A percentile compares a stretch with the other conserved stretches of the same genome.
Evolutionary conservation across 1,140 invertebrate genomes (phyloP).

Genomic region (Hypsibius dujardini): DNA sequence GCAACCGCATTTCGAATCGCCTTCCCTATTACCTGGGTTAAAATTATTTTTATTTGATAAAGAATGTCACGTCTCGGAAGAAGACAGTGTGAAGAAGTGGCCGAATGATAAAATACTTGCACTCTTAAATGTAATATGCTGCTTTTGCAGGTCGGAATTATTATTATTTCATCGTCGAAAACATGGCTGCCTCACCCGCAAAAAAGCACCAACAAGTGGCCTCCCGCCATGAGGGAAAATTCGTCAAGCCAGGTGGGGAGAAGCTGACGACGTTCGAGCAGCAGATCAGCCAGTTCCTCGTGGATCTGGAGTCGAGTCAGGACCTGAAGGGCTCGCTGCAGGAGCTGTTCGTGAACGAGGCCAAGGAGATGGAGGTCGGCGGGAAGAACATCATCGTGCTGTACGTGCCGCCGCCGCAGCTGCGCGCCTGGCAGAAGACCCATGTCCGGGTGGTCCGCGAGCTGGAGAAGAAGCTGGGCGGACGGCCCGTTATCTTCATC

Average conservation of each 20-base stretch:
- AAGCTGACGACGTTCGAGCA: constrained; percentile 77
- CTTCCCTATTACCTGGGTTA: no score
- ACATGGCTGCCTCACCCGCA: not conserved
- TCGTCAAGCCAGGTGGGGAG: constrained; percentile 68
- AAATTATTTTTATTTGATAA: no score
- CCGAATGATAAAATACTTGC: no score
- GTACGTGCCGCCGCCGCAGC: constrained; percentile 92
- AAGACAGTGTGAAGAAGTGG: not conserved
- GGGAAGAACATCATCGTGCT: constrained; percentile 90
- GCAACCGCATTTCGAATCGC: no score
- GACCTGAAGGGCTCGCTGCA: constrained; percentile 85
- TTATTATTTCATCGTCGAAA: no score
- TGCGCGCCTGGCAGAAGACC: constrained; percentile 91
- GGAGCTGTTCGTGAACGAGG: constrained; percentile 88
- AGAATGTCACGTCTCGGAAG: not conserved
- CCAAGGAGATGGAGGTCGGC: constrained; percentile 73
- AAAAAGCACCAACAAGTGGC: not conserved
- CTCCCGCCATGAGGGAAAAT: constrained; percentile 42
- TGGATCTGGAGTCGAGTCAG: constrained; percentile 89
- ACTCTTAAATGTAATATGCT: no score
- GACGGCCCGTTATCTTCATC: constrained; percentile 94
- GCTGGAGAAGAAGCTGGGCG: constrained; percentile 97
- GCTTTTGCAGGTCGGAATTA: not conserved
- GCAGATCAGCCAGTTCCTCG: constrained; percentile 58
- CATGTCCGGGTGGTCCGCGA: constrained; percentile 87